Evolutionary conservation across 2,113 vertebrate genomes (phyloP), one percentile per base, ranked within the genome.

Genomic region (Copsychus sechellarum): DNA sequence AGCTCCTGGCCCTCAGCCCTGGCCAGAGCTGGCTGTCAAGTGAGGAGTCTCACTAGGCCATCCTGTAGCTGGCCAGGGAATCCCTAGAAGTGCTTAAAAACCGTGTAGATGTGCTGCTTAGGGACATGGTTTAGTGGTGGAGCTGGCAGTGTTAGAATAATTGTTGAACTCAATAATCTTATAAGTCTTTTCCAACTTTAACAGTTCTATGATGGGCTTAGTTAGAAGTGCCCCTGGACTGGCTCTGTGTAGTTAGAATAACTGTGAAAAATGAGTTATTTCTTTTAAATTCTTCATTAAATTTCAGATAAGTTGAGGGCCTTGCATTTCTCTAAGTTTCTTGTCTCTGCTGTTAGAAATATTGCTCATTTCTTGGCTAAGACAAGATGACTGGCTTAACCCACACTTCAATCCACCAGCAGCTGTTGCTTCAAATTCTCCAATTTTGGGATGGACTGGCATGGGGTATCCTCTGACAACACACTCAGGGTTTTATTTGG

Each of bases 181-280:
- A 47, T 47, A 54, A 9, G 6, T 26, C 21, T 54, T 54, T 48
- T 47, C 47, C 0, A 0, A 42, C 22, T 69, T 48, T 1, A 48
- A 5, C 21, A 21, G 16, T 31, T 69, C 62, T 54, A 0, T 61
- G 29, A 36, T 65, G 11, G 15, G 13, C 8, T 19, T 73, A 61
- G 22, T 60, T 47, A 42, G 50, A 72, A 80, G 18, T 43, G 50
- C 4, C n/a, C 24, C 31, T 29, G 34, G 17, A 34, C 9, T 50
- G 38, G 9, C 34, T 33, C 14, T 57, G 28, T 58, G 31, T 56
- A 51, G 34, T 53, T 79, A 76, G 81, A 69, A 8, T 45, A 82
- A 70, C 31, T 31, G 31, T 66, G 31, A 81, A 28, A 65, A 87
- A 83, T 61, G 9, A 33, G 11, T 73, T 10, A 36, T 61, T 61